These are phyloP conservation scores for Lepidocyrtoides sp. DNA, from an alignment of 2,888 invertebrate genomes.

Conservation along the genomic window DNA sequence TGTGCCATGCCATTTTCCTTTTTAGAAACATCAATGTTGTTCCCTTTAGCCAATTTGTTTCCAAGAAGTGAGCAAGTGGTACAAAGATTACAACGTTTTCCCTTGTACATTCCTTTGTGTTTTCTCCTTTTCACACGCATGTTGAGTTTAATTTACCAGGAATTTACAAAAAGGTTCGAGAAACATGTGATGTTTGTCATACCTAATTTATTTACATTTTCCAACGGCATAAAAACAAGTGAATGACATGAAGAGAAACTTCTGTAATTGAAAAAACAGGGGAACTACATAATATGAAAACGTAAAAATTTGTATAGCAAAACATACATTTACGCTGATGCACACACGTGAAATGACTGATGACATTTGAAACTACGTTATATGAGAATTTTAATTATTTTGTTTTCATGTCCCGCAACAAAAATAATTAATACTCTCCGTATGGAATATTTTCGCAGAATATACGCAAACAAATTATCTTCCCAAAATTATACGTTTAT, in stretches of 20 bases:
- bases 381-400: no score
- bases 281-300: no score
- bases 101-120: background rate
- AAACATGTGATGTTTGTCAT: background rate
- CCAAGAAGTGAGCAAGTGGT: background rate
- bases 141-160: background rate
- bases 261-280: background rate
- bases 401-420: no score
- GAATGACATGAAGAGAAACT: background rate
- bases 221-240: no score
- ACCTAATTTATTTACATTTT: background rate
- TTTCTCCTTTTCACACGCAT: background rate
- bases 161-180: background rate
- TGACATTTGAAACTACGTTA: background rate
- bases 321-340: no score
- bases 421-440: no score
- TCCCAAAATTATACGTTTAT: no score
- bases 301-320: no score
- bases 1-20: no score
- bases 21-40: no score
- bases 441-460: no score
- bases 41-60: background rate
- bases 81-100: background rate
- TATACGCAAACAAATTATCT: no score
- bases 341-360: background rate